phyloP scores from a whole-genome alignment of 2,888 invertebrate species.

The Dione vanillae region DNA sequence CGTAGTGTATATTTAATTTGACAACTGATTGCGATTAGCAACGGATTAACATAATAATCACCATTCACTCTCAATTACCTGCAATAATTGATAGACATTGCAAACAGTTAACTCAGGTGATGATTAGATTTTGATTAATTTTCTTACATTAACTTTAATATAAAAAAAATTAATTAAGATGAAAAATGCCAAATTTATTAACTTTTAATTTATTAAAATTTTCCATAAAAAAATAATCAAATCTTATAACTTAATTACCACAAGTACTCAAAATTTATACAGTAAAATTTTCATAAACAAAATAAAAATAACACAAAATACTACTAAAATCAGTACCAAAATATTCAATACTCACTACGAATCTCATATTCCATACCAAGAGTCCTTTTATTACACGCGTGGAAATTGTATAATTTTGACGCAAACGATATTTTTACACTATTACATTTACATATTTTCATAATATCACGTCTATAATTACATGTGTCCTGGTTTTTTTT shows the following conservation, averaged over 20 bases:
- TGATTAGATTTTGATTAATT: conserved; percentile 12
- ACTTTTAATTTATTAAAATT: no score
- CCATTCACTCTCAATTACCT: background rate
- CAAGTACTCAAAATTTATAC: no score
- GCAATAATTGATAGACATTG: conserved; percentile 11
- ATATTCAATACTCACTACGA: conserved; percentile 35
- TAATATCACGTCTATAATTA: conserved; percentile 28
- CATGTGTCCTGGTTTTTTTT: background rate
- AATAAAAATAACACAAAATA: background rate
- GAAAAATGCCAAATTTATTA: no score
- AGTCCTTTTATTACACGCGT: conserved; percentile 30
- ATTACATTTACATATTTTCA: conserved; percentile 26
- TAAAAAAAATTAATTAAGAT: background rate
- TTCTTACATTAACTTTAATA: background rate
- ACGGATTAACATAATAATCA: conserved; percentile 5
- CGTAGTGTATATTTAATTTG: background rate
- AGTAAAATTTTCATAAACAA: no score
- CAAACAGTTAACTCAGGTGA: background rate
- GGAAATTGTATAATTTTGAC: conserved; percentile 42
- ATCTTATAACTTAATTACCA: no score
- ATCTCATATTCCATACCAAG: conserved; percentile 39
- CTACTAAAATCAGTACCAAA: conserved; percentile 24
- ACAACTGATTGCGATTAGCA: conserved; percentile 1
- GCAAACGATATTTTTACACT: conserved; percentile 28
- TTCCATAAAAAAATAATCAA: no score